Base-by-base conservation (phyloP, 2,888 invertebrate genomes). In the Calliphora vomitoria region DNA sequence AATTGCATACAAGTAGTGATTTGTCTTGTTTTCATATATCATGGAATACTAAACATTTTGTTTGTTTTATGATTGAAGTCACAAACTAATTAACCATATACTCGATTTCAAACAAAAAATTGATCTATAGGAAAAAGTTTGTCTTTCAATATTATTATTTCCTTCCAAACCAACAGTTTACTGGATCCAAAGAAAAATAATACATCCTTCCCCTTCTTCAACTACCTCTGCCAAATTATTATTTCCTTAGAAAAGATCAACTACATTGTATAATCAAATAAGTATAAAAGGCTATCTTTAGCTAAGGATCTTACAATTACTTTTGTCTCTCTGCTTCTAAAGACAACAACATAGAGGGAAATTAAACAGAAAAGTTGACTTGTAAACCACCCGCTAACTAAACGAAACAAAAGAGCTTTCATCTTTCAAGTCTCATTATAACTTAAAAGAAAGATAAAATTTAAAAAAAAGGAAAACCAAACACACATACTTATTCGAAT, bases 381-480 rank as follows among this genome's bases (percentile, higher is more conserved):
- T 68, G 68, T 68, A 74, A 66, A 72, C 84, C 84, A 87, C 87
- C 87, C 87, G 87, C 87, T 87, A 74, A 74, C 71, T 44, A 10
- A 44, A 44, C 10, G 11, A 60, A 79, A 86, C 55, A 82, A 78
- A 80, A 72, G 50, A 66, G 72, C 62, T 84, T 85, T 74, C 87
- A 85, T 84, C 81, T 84, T 80, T 80, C 60, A 85, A 74, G 87
- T 87, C 87, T 84, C 87, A 87, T 85, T 84, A 87, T 78, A 78
- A 87, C 68, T 74, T 74, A 62, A 50, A 71, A 82, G 31, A 62
- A 55, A 83, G 69, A 78, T 60, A 78, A 78, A 55, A 82, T 18
- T 64, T 13, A 11, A 15, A 76, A 55, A n/a, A 47, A 25, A 38
- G 0, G 31, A n/a, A 25, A 41, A 15, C 31, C 25, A 69, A 0